Conservation (phyloP, 1,140 invertebrate genomes). For the Dryas iulia region DNA sequence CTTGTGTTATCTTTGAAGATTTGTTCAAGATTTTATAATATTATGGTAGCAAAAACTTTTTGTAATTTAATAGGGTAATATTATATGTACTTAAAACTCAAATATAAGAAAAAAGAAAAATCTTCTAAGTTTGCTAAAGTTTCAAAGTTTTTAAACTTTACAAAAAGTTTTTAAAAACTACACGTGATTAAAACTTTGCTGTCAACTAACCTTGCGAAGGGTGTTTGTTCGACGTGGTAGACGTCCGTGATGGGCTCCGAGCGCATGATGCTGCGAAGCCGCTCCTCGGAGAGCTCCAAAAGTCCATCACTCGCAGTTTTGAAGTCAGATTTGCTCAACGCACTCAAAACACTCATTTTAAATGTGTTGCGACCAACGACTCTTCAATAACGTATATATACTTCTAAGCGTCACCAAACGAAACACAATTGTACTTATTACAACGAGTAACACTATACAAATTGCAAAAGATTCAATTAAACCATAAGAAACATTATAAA, state of each 20-base stretch:
- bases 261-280: conserved; percentile 81
- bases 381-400: conserved; percentile 56
- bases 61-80: neutral
- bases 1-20: conserved; percentile 1
- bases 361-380: conserved; percentile 75
- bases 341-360: conserved; percentile 79
- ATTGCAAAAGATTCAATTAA: conserved; percentile 66
- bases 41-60: neutral
- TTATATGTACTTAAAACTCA: neutral
- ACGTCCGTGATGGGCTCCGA: conserved; percentile 83
- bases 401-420: conserved; percentile 67
- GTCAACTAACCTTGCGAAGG: conserved; percentile 83
- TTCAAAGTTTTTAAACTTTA: neutral
- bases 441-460: conserved; percentile 69
- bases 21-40: neutral
- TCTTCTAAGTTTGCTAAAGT: neutral
- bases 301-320: conserved; percentile 83
- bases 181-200: conserved; percentile 16
- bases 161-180: conserved; percentile 3
- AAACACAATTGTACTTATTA: conserved; percentile 73
- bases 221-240: conserved; percentile 85
- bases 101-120: neutral
- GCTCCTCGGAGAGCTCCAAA: conserved; percentile 82
- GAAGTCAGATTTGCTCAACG: conserved; percentile 73
- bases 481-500: conserved; percentile 77